Conservation (phyloP, 1,140 invertebrate genomes). For the Papilio polytes region DNA sequence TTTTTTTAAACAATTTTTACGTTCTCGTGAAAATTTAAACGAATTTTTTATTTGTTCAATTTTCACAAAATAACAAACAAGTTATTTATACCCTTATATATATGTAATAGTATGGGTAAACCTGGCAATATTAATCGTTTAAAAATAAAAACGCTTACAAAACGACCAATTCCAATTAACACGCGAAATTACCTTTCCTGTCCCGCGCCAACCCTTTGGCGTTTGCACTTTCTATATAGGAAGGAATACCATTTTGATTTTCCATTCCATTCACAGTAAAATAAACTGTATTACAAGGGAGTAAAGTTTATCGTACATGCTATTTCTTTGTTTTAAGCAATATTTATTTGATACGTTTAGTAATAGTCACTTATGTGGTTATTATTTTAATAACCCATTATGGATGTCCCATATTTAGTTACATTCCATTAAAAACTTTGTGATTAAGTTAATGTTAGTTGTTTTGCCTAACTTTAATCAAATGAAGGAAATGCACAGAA, state of each 20-base stretch:
- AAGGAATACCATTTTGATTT: background rate
- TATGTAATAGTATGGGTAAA: background rate
- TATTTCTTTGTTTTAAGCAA: background rate
- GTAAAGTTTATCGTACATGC: background rate
- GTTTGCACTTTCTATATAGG: background rate
- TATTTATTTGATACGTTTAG: constrained; percentile 12
- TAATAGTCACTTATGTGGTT: background rate
- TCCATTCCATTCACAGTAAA: background rate
- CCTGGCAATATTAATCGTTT: constrained; percentile 34
- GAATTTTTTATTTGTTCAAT: no score
- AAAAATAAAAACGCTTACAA: constrained; percentile 37
- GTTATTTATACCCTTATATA: background rate
- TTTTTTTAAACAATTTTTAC: no score
- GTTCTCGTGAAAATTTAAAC: no score
- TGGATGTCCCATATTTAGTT: background rate
- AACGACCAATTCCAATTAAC: constrained; percentile 40
- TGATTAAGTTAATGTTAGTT: background rate
- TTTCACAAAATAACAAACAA: no score
- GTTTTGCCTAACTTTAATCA: background rate
- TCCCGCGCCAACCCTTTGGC: constrained; percentile 37
- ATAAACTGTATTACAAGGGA: background rate
- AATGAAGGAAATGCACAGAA: background rate
- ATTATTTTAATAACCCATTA: constrained; percentile 22
- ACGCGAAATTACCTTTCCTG: constrained; percentile 36
- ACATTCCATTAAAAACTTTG: background rate